Evolutionary conservation across 2,888 invertebrate species (phyloP), one percentile per base, ranked within the genome.

Genomic region (Brenthis hecate): DNA sequence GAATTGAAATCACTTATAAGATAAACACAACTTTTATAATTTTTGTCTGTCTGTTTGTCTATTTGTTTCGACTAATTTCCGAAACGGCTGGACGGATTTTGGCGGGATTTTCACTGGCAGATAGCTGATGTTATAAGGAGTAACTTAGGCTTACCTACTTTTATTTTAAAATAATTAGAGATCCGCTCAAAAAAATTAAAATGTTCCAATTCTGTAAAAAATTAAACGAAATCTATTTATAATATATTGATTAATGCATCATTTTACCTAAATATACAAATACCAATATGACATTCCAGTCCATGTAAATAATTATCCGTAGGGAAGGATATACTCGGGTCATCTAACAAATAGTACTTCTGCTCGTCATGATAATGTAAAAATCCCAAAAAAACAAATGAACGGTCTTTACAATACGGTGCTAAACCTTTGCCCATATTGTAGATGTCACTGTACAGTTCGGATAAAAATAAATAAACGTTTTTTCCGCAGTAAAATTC

Each of bases 401-500:
- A 87, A 0, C 89, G 76, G 57, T 89, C 91, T 70, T 84, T 86
- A 81, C 92, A 92, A 76, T 88, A 91, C 0, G 92, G 92, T 2
- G 92, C 85, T 0, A 81, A 68, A 0, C 91, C 91, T 4, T 78
- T 79, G 0, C 91, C 92, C 86, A 92, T 89, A 72, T 83, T 80
- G 78, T 92, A 92, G 19, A 92, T 90, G 58, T 92, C 92, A 48
- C 88, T 91, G 82, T 92, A 92, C 0, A 88, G 70, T 74, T 92
- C 91, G 0, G 92, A 92, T 2, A 88, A 48, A 74, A 92, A 92
- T 11, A 92, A 79, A 78, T 92, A 92, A 0, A 91, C 89, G 76
- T 92, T 92, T 72, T 86, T 91, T 6, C 92, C 92, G 77, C 92
- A 92, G 79, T 91, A 91, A 79, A 77, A 92, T 68, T 92, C 92